phyloP scores from a whole-genome alignment of 2,797 vertebrate species.

The Podargus strigoides region DNA sequence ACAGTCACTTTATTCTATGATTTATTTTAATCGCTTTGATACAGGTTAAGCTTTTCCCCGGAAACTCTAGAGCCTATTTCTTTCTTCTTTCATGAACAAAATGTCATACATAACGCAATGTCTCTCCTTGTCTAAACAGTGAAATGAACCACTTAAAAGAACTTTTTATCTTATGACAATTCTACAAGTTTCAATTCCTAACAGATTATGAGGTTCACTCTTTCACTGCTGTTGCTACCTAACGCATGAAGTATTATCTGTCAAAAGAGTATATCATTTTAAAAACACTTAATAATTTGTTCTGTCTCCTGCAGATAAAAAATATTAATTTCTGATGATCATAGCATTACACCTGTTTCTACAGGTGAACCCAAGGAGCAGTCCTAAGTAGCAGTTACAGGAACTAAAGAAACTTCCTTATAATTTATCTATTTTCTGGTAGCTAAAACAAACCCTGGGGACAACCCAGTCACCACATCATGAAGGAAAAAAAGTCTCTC shows the following conservation, averaged over 20 bases:
- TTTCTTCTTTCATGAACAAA: neutral
- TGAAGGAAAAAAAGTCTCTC: neutral
- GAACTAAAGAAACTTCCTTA: neutral
- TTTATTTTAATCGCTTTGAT: slow-evolving; percentile 1
- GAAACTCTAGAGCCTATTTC: neutral
- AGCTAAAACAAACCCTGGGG: neutral
- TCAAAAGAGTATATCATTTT: neutral
- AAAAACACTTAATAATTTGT: neutral
- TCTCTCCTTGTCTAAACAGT: neutral
- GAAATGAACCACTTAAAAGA: neutral
- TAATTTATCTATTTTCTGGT: neutral
- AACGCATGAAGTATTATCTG: neutral
- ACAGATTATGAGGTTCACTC: neutral
- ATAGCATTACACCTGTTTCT: neutral
- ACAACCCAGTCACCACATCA: neutral
- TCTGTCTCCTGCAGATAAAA: neutral
- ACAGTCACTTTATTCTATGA: neutral
- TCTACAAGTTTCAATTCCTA: neutral
- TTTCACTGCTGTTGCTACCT: neutral
- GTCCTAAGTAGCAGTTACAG: neutral
- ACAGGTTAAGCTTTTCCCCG: neutral
- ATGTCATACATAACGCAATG: neutral
- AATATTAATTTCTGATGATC: neutral
- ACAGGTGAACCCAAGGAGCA: neutral
- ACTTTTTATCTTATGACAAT: neutral